These are phyloP conservation scores for Paraescarpia echinospica DNA, from an alignment of 1,140 invertebrate species.

Conservation along the genomic window DNA sequence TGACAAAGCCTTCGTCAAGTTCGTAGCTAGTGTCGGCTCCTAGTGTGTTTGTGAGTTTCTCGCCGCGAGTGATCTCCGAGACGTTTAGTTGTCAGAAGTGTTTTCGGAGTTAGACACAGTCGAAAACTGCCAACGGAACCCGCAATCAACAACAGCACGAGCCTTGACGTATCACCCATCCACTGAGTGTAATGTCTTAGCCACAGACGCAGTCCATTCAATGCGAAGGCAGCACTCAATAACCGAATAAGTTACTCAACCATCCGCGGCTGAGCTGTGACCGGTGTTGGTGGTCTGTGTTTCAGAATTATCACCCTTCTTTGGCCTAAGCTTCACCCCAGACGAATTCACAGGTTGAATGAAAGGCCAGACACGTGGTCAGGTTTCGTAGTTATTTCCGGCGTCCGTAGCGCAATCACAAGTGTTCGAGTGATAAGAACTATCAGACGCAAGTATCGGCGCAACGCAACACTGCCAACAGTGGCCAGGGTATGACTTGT, in stretches of 20 bases:
- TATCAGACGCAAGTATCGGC: neutral
- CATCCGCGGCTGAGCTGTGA: neutral
- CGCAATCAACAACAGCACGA: neutral
- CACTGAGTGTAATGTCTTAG: neutral
- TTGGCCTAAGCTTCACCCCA: neutral
- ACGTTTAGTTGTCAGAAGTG: neutral
- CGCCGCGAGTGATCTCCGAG: neutral
- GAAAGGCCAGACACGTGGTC: neutral
- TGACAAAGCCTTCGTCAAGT: neutral
- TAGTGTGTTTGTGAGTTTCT: neutral
- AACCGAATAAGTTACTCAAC: constrained; percentile 5
- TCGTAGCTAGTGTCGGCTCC: too few relatives aligned
- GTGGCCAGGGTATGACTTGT: neutral
- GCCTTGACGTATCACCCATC: neutral
- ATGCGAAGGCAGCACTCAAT: neutral
- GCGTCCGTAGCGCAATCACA: neutral
- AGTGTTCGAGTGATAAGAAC: neutral
- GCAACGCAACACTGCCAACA: too few relatives aligned
- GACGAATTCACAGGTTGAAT: neutral
- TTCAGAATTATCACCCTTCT: neutral
- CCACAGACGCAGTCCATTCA: neutral
- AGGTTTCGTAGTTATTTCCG: neutral
- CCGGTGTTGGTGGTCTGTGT: neutral
- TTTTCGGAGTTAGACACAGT: neutral
- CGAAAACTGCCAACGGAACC: neutral